phyloP scores from a whole-genome alignment of 2,797 vertebrate species.

The Lutjanus campechanus region DNA sequence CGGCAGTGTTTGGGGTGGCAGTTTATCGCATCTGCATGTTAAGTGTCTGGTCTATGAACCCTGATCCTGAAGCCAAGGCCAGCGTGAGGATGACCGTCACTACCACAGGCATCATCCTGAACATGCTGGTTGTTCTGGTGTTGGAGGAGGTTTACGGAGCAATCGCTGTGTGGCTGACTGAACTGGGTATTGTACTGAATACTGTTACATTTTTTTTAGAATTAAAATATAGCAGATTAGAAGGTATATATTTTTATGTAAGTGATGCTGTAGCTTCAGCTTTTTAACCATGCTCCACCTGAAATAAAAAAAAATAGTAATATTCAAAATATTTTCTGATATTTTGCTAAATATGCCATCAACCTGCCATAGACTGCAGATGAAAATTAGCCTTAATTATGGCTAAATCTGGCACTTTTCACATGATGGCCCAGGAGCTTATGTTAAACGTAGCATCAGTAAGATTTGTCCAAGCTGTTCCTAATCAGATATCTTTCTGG shows the following conservation, averaged over 20 bases:
- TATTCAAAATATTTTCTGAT: not conserved
- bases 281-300: not conserved
- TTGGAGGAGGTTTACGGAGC: slow-evolving; percentile 96
- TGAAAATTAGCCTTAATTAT: no score
- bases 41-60: slow-evolving; percentile 93
- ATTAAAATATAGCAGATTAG: no score
- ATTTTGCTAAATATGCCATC: not conserved
- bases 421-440: no score
- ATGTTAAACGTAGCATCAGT: no score
- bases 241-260: no score
- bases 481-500: no score
- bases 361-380: no score
- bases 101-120: slow-evolving; percentile 96
- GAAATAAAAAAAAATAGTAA: not conserved
- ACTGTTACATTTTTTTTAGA: not conserved
- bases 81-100: slow-evolving; percentile 94
- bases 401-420: no score
- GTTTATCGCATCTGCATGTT: slow-evolving; percentile 94
- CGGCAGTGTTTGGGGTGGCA: slow-evolving; percentile 94
- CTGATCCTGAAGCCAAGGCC: slow-evolving; percentile 89
- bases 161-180: slow-evolving; percentile 96
- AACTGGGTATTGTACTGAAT: slow-evolving; percentile 88
- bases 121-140: slow-evolving; percentile 95
- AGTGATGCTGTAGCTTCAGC: not conserved
- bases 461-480: no score